Base-by-base conservation (phyloP, 2,113 vertebrate genomes). In the Carassius carassius region DNA sequence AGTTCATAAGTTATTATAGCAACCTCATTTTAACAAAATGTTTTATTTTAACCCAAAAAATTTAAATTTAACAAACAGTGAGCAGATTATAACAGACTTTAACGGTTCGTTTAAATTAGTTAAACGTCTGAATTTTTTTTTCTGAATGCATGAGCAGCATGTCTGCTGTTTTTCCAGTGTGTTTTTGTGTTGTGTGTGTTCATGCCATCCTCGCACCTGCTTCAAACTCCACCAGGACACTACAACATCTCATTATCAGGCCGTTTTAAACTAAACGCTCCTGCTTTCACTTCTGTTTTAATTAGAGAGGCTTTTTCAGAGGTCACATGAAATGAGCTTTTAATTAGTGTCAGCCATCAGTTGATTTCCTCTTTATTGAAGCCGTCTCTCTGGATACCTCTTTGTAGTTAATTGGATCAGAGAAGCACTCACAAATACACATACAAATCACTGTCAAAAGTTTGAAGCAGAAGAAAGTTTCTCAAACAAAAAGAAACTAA, bases 311-410 rank as follows among this genome's bases (percentile, higher is more conserved):
- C 87, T 91, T 91, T 91, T 92, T 89, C 87, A 90, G 90, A 90
- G 91, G 93, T 93, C 91, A 90, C 85, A 87, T 74, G 9, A 88
- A 91, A 93, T 87, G 90, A 92, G 88, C 85, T 90, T 93, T 93
- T 91, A 93, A 93, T 91, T 93, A 89, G 89, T 90, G 90, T 89
- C 86, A 86, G 89, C 84, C 87, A 84, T 86, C 84, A 90, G 88
- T 79, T 80, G 89, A 87, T 89, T 85, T 60, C 81, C 76, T 73
- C 74, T 76, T 80, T 76, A 86, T 70, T 73, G 82, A 89, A 90
- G 86, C 78, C 49, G 49, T 85, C 78, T 89, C 80, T 90, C 82
- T 84, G n/a, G 83, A 82, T 85, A 85, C 83, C 86, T 79, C 86
- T 89, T 89, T 85, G 86, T 74, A 85, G 83, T 88, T 81, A 80